phyloP scores from a whole-genome alignment of 2,113 vertebrate genomes.

The Saccopteryx bilineata region DNA sequence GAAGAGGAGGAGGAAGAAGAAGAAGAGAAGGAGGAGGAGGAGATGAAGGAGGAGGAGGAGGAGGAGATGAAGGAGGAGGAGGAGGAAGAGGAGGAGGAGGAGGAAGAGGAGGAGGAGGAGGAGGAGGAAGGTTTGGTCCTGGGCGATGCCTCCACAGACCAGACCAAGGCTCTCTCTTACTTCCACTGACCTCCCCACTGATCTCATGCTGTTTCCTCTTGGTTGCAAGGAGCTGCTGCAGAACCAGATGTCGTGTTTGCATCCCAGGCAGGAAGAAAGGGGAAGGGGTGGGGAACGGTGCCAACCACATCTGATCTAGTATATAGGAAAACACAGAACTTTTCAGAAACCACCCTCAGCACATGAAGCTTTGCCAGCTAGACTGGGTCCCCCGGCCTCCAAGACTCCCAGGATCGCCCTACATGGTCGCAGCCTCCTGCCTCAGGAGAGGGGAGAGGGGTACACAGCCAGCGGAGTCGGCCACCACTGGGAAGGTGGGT shows the following conservation, averaged over 20 bases:
- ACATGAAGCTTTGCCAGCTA: not conserved
- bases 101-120: no score
- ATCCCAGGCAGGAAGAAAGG: not conserved
- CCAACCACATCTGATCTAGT: no score
- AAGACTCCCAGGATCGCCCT: not conserved
- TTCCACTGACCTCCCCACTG: not conserved
- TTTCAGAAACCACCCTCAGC: not conserved
- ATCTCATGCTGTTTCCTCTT: not conserved
- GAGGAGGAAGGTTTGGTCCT: not conserved
- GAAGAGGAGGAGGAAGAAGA: no score
- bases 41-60: no score
- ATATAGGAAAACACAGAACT: no score
- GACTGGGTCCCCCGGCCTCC: not conserved
- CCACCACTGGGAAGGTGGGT: rapidly evolving
- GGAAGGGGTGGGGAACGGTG: not conserved
- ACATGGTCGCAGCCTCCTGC: not conserved
- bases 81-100: no score
- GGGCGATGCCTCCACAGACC: not conserved
- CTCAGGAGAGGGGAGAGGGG: no score
- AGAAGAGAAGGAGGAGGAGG: no score
- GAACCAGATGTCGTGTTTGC: not conserved
- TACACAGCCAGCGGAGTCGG: rapidly evolving
- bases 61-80: no score
- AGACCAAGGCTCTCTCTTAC: rapidly evolving
- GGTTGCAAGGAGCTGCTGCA: not conserved